Base-by-base conservation (phyloP, 2,888 invertebrate species). In the Ganaspis brasiliensis region DNA sequence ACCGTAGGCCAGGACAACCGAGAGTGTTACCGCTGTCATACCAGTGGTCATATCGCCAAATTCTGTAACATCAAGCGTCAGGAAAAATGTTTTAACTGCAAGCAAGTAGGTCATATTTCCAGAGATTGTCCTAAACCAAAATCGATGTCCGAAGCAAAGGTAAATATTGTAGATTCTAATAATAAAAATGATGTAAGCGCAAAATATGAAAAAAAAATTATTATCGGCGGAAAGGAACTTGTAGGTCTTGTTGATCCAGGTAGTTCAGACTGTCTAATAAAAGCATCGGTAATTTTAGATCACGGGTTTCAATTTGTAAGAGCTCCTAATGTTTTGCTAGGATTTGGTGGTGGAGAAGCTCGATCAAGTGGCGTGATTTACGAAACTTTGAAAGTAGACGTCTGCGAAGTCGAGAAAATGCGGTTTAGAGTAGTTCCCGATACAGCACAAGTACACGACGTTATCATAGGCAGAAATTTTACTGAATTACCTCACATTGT, bases 381-480 rank as follows among this genome's bases (percentile, higher is more conserved):
- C 0, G 78, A 40, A 21, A 49, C 70, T 5, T 63, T 82, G 8
- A 57, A 71, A 35, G 67, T 81, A 9, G 81, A 83, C 52, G 75
- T 59, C 31, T 79, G 81, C 1, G 10, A 8, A 40, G 79, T 71
- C 1, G 73, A 82, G 1, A 40, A 74, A 1, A 74, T 85, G 1
- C 55, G 70, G 5, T 52, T 84, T 14, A 67, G 81, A 59, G 73
- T 84, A 14, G 85, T 85, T 12, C 82, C 82, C 9, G 83, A 85
- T 70, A 82, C 37, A n/a, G 81, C 78, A 4, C 85, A 85, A 73
- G 55, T 73, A 8, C 57, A 76, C 8, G 85, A 85, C 55, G 35
- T 85, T 9, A 78, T 85, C 21, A 76, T 85, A 8, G 83, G 86
- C 4, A 61, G 84, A 24, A 82, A 80, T 8, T 84, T 77, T 49